Evolutionary conservation across 2,797 vertebrate species (phyloP).

Genomic region (Lacerta agilis): DNA sequence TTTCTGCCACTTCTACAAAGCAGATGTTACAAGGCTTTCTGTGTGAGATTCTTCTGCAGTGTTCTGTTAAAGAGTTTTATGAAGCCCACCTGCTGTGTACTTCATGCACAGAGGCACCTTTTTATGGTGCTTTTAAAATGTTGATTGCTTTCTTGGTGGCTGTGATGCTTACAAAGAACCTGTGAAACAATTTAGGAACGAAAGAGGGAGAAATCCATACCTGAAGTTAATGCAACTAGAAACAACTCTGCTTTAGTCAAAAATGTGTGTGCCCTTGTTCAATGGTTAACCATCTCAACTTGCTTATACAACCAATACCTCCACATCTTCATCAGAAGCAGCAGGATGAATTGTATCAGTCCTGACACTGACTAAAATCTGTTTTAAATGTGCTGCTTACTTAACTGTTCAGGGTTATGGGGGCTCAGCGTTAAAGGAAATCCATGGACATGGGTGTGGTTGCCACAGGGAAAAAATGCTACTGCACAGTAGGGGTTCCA

Average conservation of each 20-base stretch:
- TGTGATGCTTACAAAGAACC: not conserved
- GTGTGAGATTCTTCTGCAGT: not conserved
- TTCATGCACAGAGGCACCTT: slow-evolving; percentile 26
- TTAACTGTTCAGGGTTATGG: not conserved
- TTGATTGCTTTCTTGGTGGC: not conserved
- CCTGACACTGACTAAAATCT: not conserved
- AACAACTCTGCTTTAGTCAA: not conserved
- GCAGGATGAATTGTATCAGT: not conserved
- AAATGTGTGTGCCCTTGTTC: not conserved
- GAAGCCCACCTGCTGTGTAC: not conserved
- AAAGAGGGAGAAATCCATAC: not conserved
- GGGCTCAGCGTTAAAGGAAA: too few relatives aligned
- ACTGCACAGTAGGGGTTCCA: not conserved
- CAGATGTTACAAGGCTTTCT: slow-evolving; percentile 23
- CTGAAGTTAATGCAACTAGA: not conserved
- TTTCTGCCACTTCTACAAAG: slow-evolving; percentile 1
- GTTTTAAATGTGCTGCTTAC: not conserved
- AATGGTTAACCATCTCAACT: not conserved
- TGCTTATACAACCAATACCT: not conserved
- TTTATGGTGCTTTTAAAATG: slow-evolving; percentile 16
- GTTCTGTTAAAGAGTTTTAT: not conserved
- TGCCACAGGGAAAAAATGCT: not conserved
- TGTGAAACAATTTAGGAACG: not conserved
- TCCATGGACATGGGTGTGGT: not conserved
- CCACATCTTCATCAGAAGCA: not conserved